Evolutionary conservation across 2,888 invertebrate genomes (phyloP).

Genomic region (Heteropelma amictum): DNA sequence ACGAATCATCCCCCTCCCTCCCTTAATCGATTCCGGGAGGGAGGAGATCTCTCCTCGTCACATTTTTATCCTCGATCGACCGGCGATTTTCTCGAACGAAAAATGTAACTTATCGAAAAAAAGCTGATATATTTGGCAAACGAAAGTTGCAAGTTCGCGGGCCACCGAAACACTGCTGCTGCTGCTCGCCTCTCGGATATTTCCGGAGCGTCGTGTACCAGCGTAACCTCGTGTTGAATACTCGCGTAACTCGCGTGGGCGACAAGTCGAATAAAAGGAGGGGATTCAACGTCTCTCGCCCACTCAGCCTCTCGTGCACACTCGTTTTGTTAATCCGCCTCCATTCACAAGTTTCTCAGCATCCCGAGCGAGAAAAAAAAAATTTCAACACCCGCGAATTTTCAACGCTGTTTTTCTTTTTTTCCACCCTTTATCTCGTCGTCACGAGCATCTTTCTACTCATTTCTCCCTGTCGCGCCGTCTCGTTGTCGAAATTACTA

Average conservation of each 20-base stretch:
- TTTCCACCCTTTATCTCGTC: too few species aligned
- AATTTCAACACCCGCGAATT: too few species aligned
- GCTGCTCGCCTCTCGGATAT: slow-evolving; percentile 52
- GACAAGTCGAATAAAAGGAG: slow-evolving; percentile 30
- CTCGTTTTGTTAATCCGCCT: not conserved
- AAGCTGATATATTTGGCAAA: slow-evolving; percentile 18
- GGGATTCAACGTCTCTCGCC: slow-evolving; percentile 23
- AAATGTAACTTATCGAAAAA: not conserved
- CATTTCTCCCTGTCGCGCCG: too few species aligned
- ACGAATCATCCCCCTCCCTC: not conserved
- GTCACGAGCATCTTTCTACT: too few species aligned
- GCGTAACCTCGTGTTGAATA: slow-evolving; percentile 31
- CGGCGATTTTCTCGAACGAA: not conserved
- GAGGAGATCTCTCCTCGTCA: slow-evolving; percentile 8
- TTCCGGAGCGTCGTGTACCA: slow-evolving; percentile 46
- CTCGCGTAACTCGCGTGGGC: slow-evolving; percentile 48
- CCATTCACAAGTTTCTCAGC: slow-evolving; percentile 7
- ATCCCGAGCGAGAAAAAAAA: not conserved
- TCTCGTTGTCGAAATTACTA: too few species aligned
- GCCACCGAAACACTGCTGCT: slow-evolving; percentile 55
- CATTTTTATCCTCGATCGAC: not conserved
- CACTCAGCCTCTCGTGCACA: not conserved
- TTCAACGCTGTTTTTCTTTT: too few species aligned
- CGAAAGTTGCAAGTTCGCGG: slow-evolving; percentile 52
- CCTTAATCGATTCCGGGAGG: slow-evolving; percentile 9